Evolutionary conservation across 2,113 vertebrate genomes (phyloP).

Genomic region (Tupaia chinensis): DNA sequence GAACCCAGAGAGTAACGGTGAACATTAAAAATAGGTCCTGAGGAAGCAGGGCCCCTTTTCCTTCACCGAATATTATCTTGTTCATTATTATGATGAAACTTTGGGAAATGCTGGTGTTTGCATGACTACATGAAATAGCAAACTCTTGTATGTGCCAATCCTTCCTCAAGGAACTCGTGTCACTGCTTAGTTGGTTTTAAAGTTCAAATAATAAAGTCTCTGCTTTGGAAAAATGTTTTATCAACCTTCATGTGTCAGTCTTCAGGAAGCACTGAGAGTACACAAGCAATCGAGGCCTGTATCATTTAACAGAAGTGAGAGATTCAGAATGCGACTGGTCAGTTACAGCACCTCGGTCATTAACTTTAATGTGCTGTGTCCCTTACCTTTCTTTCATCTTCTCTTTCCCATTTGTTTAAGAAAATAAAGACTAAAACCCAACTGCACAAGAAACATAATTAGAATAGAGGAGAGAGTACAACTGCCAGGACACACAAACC

Average conservation of each 20-base stretch:
- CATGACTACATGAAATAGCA: constrained; percentile 15
- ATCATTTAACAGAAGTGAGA: not conserved
- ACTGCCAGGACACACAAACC: not conserved
- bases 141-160: not conserved
- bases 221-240: constrained; percentile 3
- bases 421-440: constrained; percentile 10
- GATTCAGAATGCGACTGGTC: not conserved
- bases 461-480: not conserved
- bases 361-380: not conserved
- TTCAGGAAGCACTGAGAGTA: not conserved
- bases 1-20: not conserved
- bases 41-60: not conserved
- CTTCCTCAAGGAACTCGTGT: not conserved
- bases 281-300: not conserved
- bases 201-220: not conserved
- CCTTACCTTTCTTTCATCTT: not conserved
- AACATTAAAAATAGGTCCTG: not conserved
- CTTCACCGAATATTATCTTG: not conserved
- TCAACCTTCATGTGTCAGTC: not conserved
- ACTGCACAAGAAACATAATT: not conserved
- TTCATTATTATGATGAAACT: constrained; percentile 16
- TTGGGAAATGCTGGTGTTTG: constrained; percentile 17
- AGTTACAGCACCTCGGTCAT: not conserved
- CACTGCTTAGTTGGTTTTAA: constrained; percentile 18
- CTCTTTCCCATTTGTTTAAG: not conserved